These are phyloP conservation scores for Lepidocolaptes lacrymiger DNA, from an alignment of 2,797 vertebrate species.

Conservation along the genomic window DNA sequence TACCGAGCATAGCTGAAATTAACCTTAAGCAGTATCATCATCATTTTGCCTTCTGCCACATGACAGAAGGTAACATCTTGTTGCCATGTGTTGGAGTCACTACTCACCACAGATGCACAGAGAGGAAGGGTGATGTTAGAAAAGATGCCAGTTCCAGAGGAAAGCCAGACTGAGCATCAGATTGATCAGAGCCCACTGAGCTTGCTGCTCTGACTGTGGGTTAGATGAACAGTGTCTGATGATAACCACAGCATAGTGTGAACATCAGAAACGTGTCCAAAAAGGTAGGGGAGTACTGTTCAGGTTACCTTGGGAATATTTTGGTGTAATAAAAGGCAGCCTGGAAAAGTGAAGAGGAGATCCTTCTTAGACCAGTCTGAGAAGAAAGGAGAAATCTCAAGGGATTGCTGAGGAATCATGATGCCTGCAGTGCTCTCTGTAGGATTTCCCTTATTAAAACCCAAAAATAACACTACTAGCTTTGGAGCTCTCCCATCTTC, in stretches of 20 bases:
- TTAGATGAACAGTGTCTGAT: not conserved
- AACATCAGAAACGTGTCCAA: not conserved
- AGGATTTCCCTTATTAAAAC: not conserved
- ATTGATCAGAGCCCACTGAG: not conserved
- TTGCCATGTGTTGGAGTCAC: not conserved
- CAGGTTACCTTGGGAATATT: not conserved
- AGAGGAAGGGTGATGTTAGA: not conserved
- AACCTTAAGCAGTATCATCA: not conserved
- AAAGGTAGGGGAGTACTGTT: not conserved
- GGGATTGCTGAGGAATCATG: not conserved
- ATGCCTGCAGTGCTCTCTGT: not conserved
- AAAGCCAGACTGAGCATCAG: constrained; percentile 2
- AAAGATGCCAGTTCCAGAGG: not conserved
- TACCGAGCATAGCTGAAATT: not conserved
- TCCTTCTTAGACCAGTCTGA: not conserved
- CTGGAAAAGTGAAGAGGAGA: not conserved
- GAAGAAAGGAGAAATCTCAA: not conserved
- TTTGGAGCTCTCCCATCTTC: not conserved
- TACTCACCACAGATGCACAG: not conserved
- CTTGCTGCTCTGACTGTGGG: not conserved
- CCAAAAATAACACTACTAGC: not conserved
- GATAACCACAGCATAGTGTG: not conserved
- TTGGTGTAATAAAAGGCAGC: not conserved
- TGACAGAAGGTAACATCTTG: constrained; percentile 9
- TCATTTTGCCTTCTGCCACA: not conserved